Percentiles rank a stretch among this genome's conserved stretches.
Evolutionary conservation across 2,797 vertebrate species (phyloP).

Genomic region (Arctocebus calabarensis): DNA sequence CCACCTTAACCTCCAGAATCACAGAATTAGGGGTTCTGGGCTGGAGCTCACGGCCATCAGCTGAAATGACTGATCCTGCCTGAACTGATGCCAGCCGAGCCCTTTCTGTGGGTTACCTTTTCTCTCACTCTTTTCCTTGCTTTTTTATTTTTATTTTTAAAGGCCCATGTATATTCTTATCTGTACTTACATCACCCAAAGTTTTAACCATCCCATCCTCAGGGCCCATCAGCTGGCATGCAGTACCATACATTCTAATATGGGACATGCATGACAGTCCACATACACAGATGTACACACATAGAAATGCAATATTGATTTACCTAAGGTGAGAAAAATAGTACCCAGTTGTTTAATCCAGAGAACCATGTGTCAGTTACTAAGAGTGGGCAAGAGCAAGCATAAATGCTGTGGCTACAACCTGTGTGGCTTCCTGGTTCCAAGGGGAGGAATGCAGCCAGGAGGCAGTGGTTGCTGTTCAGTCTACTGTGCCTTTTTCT

Average conservation of each 20-base stretch:
- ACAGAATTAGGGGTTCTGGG: not conserved
- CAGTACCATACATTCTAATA: slow-evolving; percentile 47
- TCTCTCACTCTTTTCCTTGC: not conserved
- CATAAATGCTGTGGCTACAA: not conserved
- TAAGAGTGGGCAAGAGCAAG: not conserved
- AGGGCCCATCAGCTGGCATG: not conserved
- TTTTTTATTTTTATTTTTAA: not conserved
- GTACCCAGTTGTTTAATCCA: not conserved
- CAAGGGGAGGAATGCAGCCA: not conserved
- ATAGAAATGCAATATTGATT: not conserved
- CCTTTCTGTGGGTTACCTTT: not conserved
- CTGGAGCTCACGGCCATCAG: not conserved
- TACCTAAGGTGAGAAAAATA: not conserved
- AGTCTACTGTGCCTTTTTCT: not conserved
- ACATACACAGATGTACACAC: rapidly evolving
- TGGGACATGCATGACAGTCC: not conserved
- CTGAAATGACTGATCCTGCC: not conserved
- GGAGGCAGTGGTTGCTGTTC: not conserved
- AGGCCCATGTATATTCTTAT: not conserved
- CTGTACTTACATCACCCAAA: not conserved
- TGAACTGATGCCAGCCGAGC: not conserved
- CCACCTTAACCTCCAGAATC: not conserved
- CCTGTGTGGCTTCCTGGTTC: not conserved
- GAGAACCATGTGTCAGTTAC: not conserved
- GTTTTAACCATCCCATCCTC: not conserved